Evolutionary conservation across 1,140 invertebrate genomes (phyloP).

Genomic region (Acyrthosiphon pisum): DNA sequence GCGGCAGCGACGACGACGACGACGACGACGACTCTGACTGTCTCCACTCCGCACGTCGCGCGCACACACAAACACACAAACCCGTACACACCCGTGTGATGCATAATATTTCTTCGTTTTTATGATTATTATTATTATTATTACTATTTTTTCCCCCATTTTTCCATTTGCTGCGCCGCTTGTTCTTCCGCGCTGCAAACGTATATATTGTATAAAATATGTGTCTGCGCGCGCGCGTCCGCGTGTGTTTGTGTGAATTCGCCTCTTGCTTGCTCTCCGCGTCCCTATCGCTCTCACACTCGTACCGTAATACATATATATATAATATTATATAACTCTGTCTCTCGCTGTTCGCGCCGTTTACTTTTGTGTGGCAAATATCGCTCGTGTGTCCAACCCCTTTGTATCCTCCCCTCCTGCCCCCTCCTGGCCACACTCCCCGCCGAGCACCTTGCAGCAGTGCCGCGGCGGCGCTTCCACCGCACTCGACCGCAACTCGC

Average conservation of each 20-base stretch:
- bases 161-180: background rate
- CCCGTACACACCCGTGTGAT: background rate
- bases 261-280: background rate
- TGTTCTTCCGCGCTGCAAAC: background rate
- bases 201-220: constrained; percentile 8
- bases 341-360: background rate
- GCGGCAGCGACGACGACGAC: background rate
- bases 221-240: background rate
- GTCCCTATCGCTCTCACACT: background rate
- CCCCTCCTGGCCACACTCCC: background rate
- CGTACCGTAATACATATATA: background rate
- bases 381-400: constrained; percentile 18
- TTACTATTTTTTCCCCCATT: background rate
- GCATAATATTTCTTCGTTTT: constrained; percentile 39
- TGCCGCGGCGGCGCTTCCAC: background rate
- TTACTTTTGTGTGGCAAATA: constrained; percentile 28
- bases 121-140: background rate
- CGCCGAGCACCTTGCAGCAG: background rate
- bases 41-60: background rate
- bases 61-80: background rate
- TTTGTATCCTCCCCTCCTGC: background rate
- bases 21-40: constrained; percentile 12
- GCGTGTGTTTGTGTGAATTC: background rate
- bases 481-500: background rate
- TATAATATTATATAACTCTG: background rate